Base-by-base conservation (phyloP, 2,888 invertebrate genomes). In the Frankliniella fusca region DNA sequence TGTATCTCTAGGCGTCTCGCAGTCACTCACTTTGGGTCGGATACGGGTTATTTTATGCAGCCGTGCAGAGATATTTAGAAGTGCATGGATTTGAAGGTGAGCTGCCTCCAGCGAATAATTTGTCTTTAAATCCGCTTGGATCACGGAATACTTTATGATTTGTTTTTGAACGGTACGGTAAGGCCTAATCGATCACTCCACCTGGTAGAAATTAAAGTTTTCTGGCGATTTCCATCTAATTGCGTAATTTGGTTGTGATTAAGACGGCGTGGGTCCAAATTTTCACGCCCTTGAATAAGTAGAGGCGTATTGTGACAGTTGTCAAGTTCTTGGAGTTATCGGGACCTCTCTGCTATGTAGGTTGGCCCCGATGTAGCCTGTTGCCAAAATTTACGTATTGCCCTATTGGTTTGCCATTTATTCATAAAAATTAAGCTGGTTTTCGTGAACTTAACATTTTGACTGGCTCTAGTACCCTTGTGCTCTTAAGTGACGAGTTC, bases 81-180 rank as follows among this genome's bases (percentile, higher is more conserved):
- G 70, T 76, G 70, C 70, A 76, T 76, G 70, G 70, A 76, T 76
- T 27, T 76, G 70, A 76, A 76, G 70, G 70, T 76, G 70, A 76
- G 70, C 70, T 23, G 23, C 12, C 23, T 76, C 27, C 27, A 76
- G 70, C 70, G 27, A 76, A 27, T 8, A 27, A 76, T 27, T 76
- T 10, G 70, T 27, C 23, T 23, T 27, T 12, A 27, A 23, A 12
- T 76, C 27, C 23, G 70, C 27, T 9, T 12, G 12, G 23, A 27
- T 23, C 70, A 76, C 23, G 12, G 70, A 12, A 27, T 76, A 76
- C 27, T 27, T 76, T 76, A 27, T 23, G 70, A 76, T 23, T 12
- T 76, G 70, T 76, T 76, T 76, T 76, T 76, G 70, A 76, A 76
- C 70, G 27, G 23, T 76, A 76, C 70, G 70, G 23, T 76, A 76